Evolutionary conservation across 2,888 invertebrate genomes (phyloP), one percentile per base, ranked within the genome.

Genomic region (Poecilobothrus nobilitatus): DNA sequence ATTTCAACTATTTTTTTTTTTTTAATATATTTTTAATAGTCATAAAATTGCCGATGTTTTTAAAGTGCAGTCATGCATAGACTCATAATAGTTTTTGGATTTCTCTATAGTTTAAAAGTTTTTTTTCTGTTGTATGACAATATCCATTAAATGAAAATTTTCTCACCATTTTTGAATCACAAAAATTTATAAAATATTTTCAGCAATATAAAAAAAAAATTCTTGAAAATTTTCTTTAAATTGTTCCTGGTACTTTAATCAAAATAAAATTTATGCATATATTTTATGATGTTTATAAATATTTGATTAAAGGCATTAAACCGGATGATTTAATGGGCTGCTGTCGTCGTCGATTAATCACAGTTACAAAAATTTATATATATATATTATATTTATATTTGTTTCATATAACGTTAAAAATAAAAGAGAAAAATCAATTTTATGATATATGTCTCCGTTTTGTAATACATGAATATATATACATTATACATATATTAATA

Each of bases 281-380:
- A 53, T 53, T 53, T 53, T 2, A 18, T 9, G 12, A 53, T 53
- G 53, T 53, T 53, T 53, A 53, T 53, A 53, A 53, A 53, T 53
- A 18, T 53, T 53, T 53, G 53, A 53, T 53, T 53, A 53, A 53
- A 53, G 53, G 53, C 53, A 53, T 53, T 53, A 53, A 53, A 53
- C 53, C 53, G 53, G 53, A 53, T 53, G 53, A 53, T 53, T 53
- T 53, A 53, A 53, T 53, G 15, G 53, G 15, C 53, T 53, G 6
- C 53, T 18, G 53, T 53, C 53, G 53, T 53, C 53, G 18, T 53
- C 53, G 2, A 53, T 53, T 53, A 53, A 53, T 53, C 9, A 53
- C 15, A 53, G 15, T 8, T 27, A 27, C 2, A 27, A 27, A 27
- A 27, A 27, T 4, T 4, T 5, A 27, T 4, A 27, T 27, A 27